Evolutionary conservation across 2,888 invertebrate species (phyloP).

Genomic region (Epinotia brunnichana): DNA sequence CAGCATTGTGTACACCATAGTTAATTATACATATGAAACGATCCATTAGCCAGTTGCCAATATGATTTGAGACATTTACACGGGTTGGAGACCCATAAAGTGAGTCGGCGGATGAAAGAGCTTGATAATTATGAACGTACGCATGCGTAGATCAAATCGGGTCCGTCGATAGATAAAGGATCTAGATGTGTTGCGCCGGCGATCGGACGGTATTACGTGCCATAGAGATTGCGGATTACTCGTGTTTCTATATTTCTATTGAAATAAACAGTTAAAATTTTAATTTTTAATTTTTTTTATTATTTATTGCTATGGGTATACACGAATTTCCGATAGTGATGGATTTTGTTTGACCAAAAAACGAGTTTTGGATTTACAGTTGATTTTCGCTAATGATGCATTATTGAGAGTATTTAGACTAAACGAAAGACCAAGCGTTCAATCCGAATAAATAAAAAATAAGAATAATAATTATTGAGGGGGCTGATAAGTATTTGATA

Average conservation of each 20-base stretch:
- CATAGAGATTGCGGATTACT: slow-evolving; percentile 17
- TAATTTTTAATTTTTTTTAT: too few relatives aligned
- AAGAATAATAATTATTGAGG: too few relatives aligned
- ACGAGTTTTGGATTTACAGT: neutral
- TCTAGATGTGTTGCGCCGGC: slow-evolving; percentile 72
- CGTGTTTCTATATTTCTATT: too few relatives aligned
- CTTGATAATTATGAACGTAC: slow-evolving; percentile 79
- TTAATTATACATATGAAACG: slow-evolving; percentile 72
- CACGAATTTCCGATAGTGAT: too few relatives aligned
- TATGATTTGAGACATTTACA: slow-evolving; percentile 80
- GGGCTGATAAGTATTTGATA: too few relatives aligned
- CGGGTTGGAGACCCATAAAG: slow-evolving; percentile 73
- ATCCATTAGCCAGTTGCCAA: slow-evolving; percentile 77
- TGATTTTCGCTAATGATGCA: neutral
- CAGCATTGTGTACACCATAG: slow-evolving; percentile 58
- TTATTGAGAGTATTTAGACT: too few relatives aligned
- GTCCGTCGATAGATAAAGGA: slow-evolving; percentile 78
- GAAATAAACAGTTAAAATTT: too few relatives aligned
- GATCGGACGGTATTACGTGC: slow-evolving; percentile 60
- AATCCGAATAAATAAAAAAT: too few relatives aligned
- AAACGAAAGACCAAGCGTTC: too few relatives aligned
- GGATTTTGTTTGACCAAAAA: too few relatives aligned
- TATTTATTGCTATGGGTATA: slow-evolving; percentile 26
- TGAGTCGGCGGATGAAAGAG: slow-evolving; percentile 81
- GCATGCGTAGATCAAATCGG: slow-evolving; percentile 82